A percentile compares a stretch with the other conserved stretches of the same genome.
Conservation (phyloP, 2,113 vertebrate species). For the Muscicapa adusta region DNA sequence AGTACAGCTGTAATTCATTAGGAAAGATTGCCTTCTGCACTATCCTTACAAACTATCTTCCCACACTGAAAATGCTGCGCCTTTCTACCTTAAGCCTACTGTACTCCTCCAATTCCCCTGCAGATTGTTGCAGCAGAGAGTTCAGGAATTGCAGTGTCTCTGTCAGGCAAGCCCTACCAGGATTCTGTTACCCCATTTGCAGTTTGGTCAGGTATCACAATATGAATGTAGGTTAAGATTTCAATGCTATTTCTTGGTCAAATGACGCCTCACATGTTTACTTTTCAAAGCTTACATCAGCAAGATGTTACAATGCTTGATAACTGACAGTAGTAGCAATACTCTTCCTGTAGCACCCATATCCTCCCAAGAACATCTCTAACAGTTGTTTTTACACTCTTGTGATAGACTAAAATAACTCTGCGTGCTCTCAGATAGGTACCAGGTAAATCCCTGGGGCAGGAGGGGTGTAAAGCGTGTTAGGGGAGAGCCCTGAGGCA, state of each 20-base stretch:
- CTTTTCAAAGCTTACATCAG: background rate
- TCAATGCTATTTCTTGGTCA: background rate
- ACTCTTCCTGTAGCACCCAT: too few species aligned
- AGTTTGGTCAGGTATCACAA: background rate
- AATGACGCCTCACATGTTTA: background rate
- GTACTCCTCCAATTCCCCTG: background rate
- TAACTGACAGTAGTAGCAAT: background rate
- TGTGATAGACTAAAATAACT: background rate
- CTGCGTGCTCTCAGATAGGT: background rate
- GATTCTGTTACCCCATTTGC: background rate
- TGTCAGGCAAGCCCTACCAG: background rate
- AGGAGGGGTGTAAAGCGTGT: background rate
- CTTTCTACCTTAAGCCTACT: background rate
- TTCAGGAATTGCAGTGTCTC: background rate
- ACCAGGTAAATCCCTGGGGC: background rate
- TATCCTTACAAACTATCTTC: too few species aligned
- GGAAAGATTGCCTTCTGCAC: too few species aligned
- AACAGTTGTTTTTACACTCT: background rate
- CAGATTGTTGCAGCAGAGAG: background rate
- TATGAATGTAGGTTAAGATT: background rate
- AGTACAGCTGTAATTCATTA: too few species aligned
- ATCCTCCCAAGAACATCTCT: rapidly evolving
- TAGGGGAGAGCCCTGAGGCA: background rate
- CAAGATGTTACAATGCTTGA: background rate
- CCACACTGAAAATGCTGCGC: background rate